Conservation (phyloP, 35 echinoderm and acorn worm species). For the Diadema setosum region DNA sequence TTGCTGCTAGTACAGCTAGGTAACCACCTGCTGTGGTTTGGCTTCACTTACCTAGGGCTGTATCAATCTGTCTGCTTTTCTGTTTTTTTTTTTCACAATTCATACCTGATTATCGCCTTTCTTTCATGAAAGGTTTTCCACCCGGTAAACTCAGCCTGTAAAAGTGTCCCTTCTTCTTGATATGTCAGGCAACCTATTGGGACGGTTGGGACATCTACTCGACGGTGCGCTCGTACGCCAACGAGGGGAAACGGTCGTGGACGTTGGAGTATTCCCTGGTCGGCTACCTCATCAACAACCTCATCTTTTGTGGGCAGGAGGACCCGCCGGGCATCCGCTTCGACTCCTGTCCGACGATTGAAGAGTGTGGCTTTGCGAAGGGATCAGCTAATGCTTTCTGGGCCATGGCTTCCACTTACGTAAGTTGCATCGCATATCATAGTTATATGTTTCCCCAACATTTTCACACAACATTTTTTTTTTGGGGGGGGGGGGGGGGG, state of each 20-base stretch:
- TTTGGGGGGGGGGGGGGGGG: not conserved
- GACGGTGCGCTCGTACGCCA: constrained; percentile 56
- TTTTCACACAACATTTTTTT: too few species aligned
- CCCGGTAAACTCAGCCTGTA: not conserved
- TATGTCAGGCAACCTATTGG: constrained; percentile 62
- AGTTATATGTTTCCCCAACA: too few species aligned
- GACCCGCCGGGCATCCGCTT: constrained; percentile 17
- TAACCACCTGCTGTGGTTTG: too few species aligned
- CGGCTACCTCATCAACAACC: constrained; percentile 59
- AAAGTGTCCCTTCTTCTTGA: not conserved
- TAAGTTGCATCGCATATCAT: constrained; percentile 19
- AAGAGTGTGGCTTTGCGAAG: constrained; percentile 41
- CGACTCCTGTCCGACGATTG: constrained; percentile 31
- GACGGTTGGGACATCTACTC: constrained; percentile 76
- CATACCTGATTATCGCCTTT: not conserved
- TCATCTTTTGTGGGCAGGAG: constrained; percentile 64
- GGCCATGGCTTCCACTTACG: constrained; percentile 53
- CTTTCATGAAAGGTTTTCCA: not conserved
- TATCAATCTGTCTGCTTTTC: too few species aligned
- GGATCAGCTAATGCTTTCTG: constrained; percentile 69
- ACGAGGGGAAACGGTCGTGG: constrained; percentile 42
- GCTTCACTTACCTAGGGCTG: too few species aligned
- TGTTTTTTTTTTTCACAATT: not conserved
- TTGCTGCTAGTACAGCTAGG: too few species aligned
- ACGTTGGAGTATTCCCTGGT: constrained; percentile 61